Evolutionary conservation across 1,140 invertebrate genomes (phyloP), one percentile per base, ranked within the genome.

Genomic region (Aporrectodea caliginosa): DNA sequence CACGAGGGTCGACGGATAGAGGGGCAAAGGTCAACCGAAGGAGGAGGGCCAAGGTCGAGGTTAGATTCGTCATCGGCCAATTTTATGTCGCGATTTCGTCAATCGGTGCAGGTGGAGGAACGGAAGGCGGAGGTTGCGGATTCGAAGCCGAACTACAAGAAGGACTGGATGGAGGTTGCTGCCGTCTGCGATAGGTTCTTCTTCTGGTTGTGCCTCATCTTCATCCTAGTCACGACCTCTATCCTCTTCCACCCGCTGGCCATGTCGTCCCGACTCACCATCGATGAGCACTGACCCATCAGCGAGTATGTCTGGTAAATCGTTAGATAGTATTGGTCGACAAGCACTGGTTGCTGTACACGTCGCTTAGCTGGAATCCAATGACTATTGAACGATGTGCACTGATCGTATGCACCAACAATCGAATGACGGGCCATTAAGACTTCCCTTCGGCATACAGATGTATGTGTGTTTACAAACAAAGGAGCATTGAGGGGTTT

Each of bases 121-220:
- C 2, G 70, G 70, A 72, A n/a, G 70, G 70, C 27, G 70, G 30
- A n/a, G 27, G 70, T 12, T 6, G n/a, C 2, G 70, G 30, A 78
- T 12, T n/a, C 73, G 27, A n/a, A 14, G 27, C n/a, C 29, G 75
- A 58, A 79, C 6, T 79, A 79, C 73, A 34, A 16, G 27, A 80
- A 70, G 73, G 79, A 80, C 29, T 80, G 79, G 79, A 71, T 75
- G 79, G 73, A 77, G n/a, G 79, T 80, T 27, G 79, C 79, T 31
- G 69, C 79, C 1, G 79, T 80, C 1, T 75, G 73, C 31, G 79
- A 80, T 30, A 34, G 79, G 14, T 68, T 80, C 16, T 80, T 80
- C 74, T 80, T 80, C 68, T 80, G 79, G 79, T 34, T 80, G 1
- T 80, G 73, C 32, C 35, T 80, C 31, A n/a, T 77, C 30, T 75